Evolutionary conservation across 1,140 invertebrate species (phyloP), one percentile per base, ranked within the genome.

Genomic region (Metopolophium dirhodum): DNA sequence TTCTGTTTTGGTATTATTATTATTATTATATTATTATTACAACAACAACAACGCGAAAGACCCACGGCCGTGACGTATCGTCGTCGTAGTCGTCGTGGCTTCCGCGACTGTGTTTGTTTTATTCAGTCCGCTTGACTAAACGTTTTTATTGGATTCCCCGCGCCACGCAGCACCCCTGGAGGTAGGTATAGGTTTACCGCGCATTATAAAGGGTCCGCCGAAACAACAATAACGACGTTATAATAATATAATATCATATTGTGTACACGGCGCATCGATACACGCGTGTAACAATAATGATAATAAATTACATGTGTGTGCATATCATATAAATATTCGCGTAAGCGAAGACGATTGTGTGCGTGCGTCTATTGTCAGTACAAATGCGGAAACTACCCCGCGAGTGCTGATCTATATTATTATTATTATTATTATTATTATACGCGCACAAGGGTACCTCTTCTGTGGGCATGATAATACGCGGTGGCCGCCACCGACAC

Each of bases 61-160:
- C 22, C 82, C 82, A 22, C 35, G 77, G 77, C 35, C 35, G 35
- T 22, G n/a, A 86, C 41, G 37, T 86, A 86, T 26, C 22, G 3
- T n/a, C 20, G 83, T 9, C 35, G 41, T 26, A 1, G 83, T 87
- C 54, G 45, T 18, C 88, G 88, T 2, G n/a, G 51, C 9, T 41
- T 61, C 35, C 88, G 88, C 88, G 88, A 1, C 22, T 11, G 89
- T 90, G 89, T 90, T 90, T 90, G 54, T 90, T 90, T 90, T 90
- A 90, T 90, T 90, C 45, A 90, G 89, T 90, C 57, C 89, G 89
- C 89, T 90, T 90, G 89, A 90, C 89, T 90, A 90, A 90, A 90
- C 89, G 89, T 90, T 90, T 90, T 90, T 90, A 90, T 90, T 68
- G 89, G 37, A 68, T 90, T 68, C 57, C 37, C 87, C 86, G 45